Evolutionary conservation across 2,113 vertebrate species (phyloP).

Genomic region (Oceanodroma tethys): DNA sequence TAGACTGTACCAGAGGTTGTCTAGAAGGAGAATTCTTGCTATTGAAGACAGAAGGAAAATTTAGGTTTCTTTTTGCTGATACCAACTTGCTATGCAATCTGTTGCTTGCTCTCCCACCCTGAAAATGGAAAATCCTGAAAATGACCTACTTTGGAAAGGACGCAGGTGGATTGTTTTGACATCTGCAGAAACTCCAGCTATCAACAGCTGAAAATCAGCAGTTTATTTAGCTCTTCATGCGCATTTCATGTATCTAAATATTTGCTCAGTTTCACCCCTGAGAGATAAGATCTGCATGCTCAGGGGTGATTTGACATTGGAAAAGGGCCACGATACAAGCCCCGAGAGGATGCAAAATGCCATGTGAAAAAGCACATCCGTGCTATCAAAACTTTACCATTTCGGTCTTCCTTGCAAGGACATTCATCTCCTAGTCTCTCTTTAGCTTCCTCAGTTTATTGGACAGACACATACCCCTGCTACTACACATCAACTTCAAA

Average conservation of each 20-base stretch:
- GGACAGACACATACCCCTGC: background rate
- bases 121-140: background rate
- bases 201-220: background rate
- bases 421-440: background rate
- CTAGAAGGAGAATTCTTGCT: background rate
- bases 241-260: background rate
- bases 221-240: background rate
- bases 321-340: background rate
- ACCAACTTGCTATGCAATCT: background rate
- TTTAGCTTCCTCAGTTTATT: background rate
- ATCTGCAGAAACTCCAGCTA: background rate
- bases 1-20: background rate
- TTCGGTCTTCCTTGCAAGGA: background rate
- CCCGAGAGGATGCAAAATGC: background rate
- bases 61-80: background rate
- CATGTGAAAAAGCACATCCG: background rate
- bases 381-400: background rate
- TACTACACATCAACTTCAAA: background rate
- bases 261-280: background rate
- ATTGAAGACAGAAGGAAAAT: background rate
- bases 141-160: background rate
- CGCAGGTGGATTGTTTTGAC: background rate
- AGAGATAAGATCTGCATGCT: background rate
- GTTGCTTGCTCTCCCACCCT: background rate
- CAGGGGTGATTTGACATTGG: background rate